These are phyloP conservation scores for Microplitis demolitor DNA, from an alignment of 1,140 invertebrate species.

Conservation along the genomic window DNA sequence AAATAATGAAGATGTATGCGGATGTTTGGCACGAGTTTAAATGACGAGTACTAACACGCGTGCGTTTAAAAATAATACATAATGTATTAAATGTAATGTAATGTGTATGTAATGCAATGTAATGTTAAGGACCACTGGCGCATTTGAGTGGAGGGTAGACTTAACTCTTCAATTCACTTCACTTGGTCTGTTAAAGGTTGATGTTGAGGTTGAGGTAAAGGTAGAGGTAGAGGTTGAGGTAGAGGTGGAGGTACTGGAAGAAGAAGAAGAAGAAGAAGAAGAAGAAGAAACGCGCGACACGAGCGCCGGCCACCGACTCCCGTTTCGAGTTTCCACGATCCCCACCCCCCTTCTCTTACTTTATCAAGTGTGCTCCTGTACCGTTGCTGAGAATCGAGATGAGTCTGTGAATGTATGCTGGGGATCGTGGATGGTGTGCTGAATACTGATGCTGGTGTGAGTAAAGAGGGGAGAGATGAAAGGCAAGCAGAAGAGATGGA, in stretches of 20 bases:
- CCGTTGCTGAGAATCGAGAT: too few relatives aligned
- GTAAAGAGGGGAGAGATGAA: background rate
- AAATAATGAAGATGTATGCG: background rate
- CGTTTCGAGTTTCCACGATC: conserved; percentile 16
- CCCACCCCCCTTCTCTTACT: background rate
- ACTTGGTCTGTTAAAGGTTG: too few relatives aligned
- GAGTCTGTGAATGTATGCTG: too few relatives aligned
- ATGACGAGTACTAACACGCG: background rate
- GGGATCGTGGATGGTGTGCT: background rate
- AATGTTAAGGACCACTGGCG: conserved; percentile 1
- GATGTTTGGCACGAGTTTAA: background rate
- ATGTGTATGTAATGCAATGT: too few relatives aligned
- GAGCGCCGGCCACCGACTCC: conserved; percentile 21
- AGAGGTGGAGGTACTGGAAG: too few relatives aligned
- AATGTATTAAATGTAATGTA: too few relatives aligned
- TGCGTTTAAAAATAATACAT: background rate
- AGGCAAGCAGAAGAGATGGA: background rate
- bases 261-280: too few relatives aligned
- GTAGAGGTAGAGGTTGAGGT: too few relatives aligned
- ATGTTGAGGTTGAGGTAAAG: too few relatives aligned
- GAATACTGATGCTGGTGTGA: too few relatives aligned
- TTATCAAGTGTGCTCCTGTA: background rate
- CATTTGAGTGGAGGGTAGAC: background rate
- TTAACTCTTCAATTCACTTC: background rate
- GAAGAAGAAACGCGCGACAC: conserved; percentile 12